Percentiles rank a stretch among this genome's conserved stretches.
Evolutionary conservation across 1,140 invertebrate species (phyloP).

Genomic region (Aphelenchoides avenae): DNA sequence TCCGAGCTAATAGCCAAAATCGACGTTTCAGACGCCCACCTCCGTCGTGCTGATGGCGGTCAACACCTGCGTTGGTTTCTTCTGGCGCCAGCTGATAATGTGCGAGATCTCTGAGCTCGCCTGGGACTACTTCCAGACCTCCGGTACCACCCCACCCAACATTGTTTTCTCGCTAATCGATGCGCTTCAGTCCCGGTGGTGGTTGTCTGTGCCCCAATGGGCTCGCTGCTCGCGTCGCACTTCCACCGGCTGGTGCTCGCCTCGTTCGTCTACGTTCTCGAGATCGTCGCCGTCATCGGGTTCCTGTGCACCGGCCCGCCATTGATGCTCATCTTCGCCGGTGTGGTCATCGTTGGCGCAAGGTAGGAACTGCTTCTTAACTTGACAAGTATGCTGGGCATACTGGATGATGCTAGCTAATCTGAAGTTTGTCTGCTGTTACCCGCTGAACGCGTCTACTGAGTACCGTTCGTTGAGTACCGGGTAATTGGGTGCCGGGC

Average conservation of each 20-base stretch:
- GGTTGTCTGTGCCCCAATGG: conserved; percentile 29
- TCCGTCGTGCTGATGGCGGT: conserved; percentile 22
- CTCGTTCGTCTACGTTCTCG: conserved; percentile 29
- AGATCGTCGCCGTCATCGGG: conserved; percentile 22
- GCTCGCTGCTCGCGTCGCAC: conserved; percentile 31
- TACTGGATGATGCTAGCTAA: too few relatives aligned
- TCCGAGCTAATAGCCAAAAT: too few relatives aligned
- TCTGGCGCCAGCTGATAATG: conserved; percentile 47
- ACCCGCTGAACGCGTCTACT: too few relatives aligned
- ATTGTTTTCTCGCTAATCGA: neutral
- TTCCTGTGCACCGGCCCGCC: too few relatives aligned
- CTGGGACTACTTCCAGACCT: conserved; percentile 45
- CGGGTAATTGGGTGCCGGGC: too few relatives aligned
- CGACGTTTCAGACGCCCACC: conserved; percentile 26
- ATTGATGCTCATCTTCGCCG: too few relatives aligned
- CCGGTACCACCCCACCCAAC: neutral
- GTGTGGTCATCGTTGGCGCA: too few relatives aligned
- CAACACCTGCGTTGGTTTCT: conserved; percentile 43
- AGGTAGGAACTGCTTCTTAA: too few relatives aligned
- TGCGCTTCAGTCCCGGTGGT: conserved; percentile 22
- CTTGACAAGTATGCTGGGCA: too few relatives aligned
- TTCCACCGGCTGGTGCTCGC: conserved; percentile 37
- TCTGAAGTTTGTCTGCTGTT: too few relatives aligned
- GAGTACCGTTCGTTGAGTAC: too few relatives aligned
- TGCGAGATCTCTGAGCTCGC: conserved; percentile 31